These are phyloP conservation scores for Bursaphelenchus okinawaensis DNA, from an alignment of 2,888 invertebrate genomes.

Conservation along the genomic window DNA sequence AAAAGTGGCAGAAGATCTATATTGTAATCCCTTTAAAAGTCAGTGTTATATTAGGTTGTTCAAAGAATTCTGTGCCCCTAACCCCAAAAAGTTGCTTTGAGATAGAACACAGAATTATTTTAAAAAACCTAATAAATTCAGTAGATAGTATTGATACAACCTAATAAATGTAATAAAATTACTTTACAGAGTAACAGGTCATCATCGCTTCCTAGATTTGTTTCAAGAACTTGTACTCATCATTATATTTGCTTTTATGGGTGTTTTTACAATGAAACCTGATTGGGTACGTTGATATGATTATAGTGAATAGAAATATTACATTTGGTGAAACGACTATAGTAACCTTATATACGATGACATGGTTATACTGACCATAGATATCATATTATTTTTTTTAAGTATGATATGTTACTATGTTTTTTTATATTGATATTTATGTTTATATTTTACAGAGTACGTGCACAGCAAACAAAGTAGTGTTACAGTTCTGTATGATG, in stretches of 20 bases:
- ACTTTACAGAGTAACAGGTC: background rate
- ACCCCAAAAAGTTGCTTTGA: no score
- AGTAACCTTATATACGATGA: no score
- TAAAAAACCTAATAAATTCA: no score
- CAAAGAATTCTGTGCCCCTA: no score
- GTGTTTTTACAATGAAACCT: constrained; percentile 12
- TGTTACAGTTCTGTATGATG: constrained; percentile 13
- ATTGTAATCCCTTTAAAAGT: no score
- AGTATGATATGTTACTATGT: no score
- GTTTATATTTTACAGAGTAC: constrained; percentile 2
- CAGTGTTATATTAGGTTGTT: no score
- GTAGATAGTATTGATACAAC: no score
- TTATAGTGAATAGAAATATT: background rate
- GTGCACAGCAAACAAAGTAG: constrained; percentile 12
- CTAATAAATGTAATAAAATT: background rate
- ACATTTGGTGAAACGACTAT: background rate
- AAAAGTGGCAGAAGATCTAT: no score
- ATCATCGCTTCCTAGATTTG: constrained; percentile 16
- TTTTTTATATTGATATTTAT: background rate
- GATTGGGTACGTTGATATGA: constrained; percentile 6
- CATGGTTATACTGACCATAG: no score
- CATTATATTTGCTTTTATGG: constrained; percentile 18
- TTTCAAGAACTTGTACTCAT: constrained; percentile 15
- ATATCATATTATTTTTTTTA: no score
- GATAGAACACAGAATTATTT: no score